phyloP scores from a whole-genome alignment of 2,113 vertebrate genomes.

The Macrotis lagotis region DNA sequence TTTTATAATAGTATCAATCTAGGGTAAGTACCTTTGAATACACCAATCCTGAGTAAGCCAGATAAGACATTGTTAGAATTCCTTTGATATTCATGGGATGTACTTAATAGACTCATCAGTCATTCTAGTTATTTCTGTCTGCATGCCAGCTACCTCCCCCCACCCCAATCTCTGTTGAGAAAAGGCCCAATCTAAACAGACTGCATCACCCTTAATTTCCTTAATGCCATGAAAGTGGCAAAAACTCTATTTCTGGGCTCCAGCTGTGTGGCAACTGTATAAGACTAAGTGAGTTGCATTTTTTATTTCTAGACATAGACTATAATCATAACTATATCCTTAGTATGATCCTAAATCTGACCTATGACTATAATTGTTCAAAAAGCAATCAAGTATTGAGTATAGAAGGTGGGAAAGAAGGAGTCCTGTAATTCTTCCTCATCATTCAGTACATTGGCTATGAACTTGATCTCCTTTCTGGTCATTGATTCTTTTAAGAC shows the following conservation, averaged over 20 bases:
- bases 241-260: neutral
- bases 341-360: neutral
- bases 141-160: neutral
- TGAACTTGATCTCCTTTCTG: neutral
- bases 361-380: neutral
- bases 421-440: neutral
- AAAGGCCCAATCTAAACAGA: neutral
- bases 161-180: neutral
- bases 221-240: conserved; percentile 18
- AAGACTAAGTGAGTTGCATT: neutral
- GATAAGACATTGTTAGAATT: conserved; percentile 1
- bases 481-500: neutral
- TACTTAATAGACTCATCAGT: neutral
- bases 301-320: neutral
- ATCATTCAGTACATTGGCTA: neutral
- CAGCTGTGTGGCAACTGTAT: neutral
- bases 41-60: conserved; percentile 1
- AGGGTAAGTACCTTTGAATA: neutral
- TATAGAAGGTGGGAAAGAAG: neutral
- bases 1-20: neutral
- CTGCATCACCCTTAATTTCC: neutral
- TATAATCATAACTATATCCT: neutral
- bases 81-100: neutral
- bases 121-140: neutral
- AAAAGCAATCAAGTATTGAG: neutral